phyloP scores from a whole-genome alignment of 2,888 invertebrate species.

The Antheraea yamamai region DNA sequence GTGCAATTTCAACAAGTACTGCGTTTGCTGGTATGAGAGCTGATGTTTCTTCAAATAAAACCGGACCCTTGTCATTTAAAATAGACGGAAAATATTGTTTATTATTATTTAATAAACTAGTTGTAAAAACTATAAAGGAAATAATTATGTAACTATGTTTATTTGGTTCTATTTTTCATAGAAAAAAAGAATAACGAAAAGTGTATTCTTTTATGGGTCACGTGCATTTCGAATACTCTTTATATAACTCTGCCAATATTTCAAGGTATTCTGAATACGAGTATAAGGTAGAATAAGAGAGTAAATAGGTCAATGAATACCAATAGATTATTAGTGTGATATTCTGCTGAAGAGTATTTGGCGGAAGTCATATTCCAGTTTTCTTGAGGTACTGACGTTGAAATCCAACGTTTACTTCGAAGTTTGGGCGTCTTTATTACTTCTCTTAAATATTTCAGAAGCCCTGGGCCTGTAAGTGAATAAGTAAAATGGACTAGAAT shows the following conservation, averaged over 20 bases:
- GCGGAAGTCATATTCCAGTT: conserved; percentile 78
- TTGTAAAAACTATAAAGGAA: neutral
- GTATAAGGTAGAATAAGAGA: neutral
- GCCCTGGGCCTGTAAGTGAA: conserved; percentile 57
- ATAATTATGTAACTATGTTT: no score
- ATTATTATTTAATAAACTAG: neutral
- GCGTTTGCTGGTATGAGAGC: conserved; percentile 88
- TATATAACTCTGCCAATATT: no score
- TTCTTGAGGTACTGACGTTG: conserved; percentile 86
- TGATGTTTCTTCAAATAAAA: conserved; percentile 89
- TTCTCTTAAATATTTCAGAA: conserved; percentile 81
- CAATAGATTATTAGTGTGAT: conserved; percentile 90
- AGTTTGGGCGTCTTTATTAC: conserved; percentile 82
- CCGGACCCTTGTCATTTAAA: conserved; percentile 64
- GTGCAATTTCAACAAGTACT: conserved; percentile 91
- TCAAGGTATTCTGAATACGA: neutral
- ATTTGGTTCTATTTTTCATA: neutral
- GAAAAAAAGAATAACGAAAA: no score
- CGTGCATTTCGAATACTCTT: neutral
- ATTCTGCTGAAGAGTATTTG: conserved; percentile 87
- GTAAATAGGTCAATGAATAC: conserved; percentile 56
- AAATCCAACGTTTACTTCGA: conserved; percentile 89
- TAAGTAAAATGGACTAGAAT: neutral
- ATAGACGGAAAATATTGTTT: neutral
- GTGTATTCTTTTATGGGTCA: no score